Evolutionary conservation across 1,140 invertebrate genomes (phyloP), one percentile per base, ranked within the genome.

Genomic region (Melitaea cinxia): DNA sequence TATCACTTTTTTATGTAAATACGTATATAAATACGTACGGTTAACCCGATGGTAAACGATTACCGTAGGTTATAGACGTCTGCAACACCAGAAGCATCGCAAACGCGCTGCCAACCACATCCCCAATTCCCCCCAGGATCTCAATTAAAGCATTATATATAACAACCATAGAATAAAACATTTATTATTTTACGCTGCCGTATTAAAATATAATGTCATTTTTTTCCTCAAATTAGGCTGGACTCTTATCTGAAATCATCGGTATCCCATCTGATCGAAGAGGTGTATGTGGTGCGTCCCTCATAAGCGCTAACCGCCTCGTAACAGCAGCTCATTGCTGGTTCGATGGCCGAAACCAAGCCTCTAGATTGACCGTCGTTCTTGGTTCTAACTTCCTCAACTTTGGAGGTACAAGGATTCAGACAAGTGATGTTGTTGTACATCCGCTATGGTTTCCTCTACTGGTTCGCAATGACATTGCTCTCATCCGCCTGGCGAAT

Each of bases 321-420:
- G 39, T 81, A 1, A 82, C 77, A 6, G 82, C 82, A 6, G 82
- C 80, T 14, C 82, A 84, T 63, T 84, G 82, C 68, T 82, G 80
- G 78, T 64, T 14, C 4, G 78, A 82, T 24, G 78, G 78, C 10
- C 12, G 33, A 1, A 55, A 68, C 47, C 75, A 78, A 45, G 80
- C 68, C n/a, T 73, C 71, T 56, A 70, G 68, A 19, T 62, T 78
- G 6, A 70, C 62, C 1, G 75, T 82, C 4, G 77, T 83, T 0
- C 69, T 85, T 0, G 83, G 79, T 3, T 80, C 83, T 6, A 35
- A 50, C 1, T 28, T 53, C 1, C 63, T 85, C 4, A 83, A 79
- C 73, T 35, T 33, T 17, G 81, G 80, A 6, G 81, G 83, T 3
- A 73, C 59, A 15, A 70, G 79, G 6, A 4, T 77, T 4, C 24